Conservation (phyloP, 2,113 vertebrate species). For the Probosciger aterrimus region DNA sequence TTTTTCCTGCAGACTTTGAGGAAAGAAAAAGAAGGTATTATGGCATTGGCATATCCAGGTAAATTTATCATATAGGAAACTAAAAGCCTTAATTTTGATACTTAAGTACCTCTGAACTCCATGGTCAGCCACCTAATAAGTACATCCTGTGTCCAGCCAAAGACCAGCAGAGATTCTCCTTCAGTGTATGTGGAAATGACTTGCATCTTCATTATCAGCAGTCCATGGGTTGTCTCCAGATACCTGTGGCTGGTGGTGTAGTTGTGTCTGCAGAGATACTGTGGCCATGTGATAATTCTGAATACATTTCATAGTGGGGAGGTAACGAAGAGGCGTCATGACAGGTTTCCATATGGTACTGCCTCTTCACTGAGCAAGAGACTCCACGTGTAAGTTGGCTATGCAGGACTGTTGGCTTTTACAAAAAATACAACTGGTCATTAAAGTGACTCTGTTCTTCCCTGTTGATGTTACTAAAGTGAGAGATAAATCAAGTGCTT, state of each 20-base stretch:
- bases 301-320: neutral
- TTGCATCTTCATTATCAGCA: neutral
- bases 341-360: neutral
- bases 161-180: neutral
- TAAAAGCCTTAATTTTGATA: neutral
- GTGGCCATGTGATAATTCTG: neutral
- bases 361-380: neutral
- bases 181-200: fast-evolving
- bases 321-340: neutral
- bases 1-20: neutral
- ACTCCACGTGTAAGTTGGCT: neutral
- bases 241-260: neutral
- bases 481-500: neutral
- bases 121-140: neutral
- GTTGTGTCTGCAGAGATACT: neutral
- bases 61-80: neutral
- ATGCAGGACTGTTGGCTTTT: neutral
- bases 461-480: neutral
- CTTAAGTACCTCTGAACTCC: neutral
- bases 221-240: neutral
- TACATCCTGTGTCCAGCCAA: neutral
- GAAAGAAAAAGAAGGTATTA: neutral
- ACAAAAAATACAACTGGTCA: neutral
- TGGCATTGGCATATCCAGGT: neutral
- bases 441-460: neutral